Evolutionary conservation across 2,888 invertebrate genomes (phyloP).

Genomic region (Agrilus mali): DNA sequence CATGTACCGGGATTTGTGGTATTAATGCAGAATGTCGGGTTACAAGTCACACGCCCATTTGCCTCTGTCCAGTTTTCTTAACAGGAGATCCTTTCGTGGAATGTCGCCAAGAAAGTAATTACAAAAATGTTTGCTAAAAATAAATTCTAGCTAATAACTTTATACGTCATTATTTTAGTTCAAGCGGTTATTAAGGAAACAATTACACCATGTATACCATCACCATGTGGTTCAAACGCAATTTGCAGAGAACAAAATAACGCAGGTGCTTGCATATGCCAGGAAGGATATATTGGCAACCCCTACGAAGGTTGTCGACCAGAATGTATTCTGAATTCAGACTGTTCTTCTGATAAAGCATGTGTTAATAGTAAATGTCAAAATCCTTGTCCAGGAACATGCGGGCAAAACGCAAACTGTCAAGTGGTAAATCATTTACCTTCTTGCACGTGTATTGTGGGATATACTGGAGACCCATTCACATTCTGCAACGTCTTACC

Average conservation of each 20-base stretch:
- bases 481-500: slow-evolving; percentile 30
- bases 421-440: slow-evolving; percentile 54
- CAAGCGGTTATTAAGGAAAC: slow-evolving; percentile 24
- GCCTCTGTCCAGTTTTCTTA: slow-evolving; percentile 57
- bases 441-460: slow-evolving; percentile 45
- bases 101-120: slow-evolving; percentile 28
- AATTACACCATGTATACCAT: slow-evolving; percentile 51
- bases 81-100: slow-evolving; percentile 67
- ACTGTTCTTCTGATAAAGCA: slow-evolving; percentile 49
- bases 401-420: slow-evolving; percentile 55
- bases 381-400: slow-evolving; percentile 57
- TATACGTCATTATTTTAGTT: not conserved
- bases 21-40: slow-evolving; percentile 68
- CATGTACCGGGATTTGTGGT: slow-evolving; percentile 69
- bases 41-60: slow-evolving; percentile 71
- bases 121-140: not conserved
- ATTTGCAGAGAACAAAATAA: slow-evolving; percentile 58
- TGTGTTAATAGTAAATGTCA: slow-evolving; percentile 54
- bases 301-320: slow-evolving; percentile 64
- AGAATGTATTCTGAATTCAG: slow-evolving; percentile 52
- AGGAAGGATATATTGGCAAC: slow-evolving; percentile 60
- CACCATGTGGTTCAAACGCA: slow-evolving; percentile 55
- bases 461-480: slow-evolving; percentile 56
- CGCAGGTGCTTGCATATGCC: slow-evolving; percentile 60
- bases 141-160: not conserved